Evolutionary conservation across 2,888 invertebrate species (phyloP), one percentile per base, ranked within the genome.

Genomic region (Drosophila austrosaltans): DNA sequence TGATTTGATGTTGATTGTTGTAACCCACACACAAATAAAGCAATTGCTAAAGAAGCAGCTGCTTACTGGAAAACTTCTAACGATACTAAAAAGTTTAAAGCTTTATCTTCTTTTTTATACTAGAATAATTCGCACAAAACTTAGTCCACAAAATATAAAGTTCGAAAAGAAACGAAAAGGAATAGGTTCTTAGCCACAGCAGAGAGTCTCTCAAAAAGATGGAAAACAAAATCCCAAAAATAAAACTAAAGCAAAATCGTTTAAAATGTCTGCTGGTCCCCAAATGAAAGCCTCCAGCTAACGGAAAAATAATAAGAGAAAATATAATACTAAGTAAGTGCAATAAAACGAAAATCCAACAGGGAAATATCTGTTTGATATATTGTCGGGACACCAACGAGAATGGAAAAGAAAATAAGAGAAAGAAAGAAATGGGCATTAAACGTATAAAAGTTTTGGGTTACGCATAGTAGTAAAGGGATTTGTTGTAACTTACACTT

Each of bases 321-420:
- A 70, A 53, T 78, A 76, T 83, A 81, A 85, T 78, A 83, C 83
- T 85, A 85, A 85, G 88, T 83, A 83, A 87, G 86, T 86, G 88
- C 88, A 85, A 87, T 85, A 85, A 85, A 84, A 89, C 79, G 89
- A 79, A 89, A 87, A 89, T 82, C 82, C 89, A 85, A 87, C 89
- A 82, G 89, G 89, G 87, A 87, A 90, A 89, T 89, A 83, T 78
- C 75, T 75, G 59, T 79, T 77, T 89, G 87, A 89, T 87, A 89
- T 89, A 90, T 90, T 88, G 77, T 78, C 78, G 75, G 71, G 66
- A 25, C 60, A 40, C 67, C 54, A 63, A 42, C 40, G 22, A 10
- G 36, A 60, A 63, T 64, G 32, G n/a, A 63, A 56, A 79, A 72
- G 75, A 63, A 70, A 69, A 71, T 36, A 36, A 28, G 28, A 3